Evolutionary conservation across 1,140 invertebrate species (phyloP).

Genomic region (Platorchestia sp.): DNA sequence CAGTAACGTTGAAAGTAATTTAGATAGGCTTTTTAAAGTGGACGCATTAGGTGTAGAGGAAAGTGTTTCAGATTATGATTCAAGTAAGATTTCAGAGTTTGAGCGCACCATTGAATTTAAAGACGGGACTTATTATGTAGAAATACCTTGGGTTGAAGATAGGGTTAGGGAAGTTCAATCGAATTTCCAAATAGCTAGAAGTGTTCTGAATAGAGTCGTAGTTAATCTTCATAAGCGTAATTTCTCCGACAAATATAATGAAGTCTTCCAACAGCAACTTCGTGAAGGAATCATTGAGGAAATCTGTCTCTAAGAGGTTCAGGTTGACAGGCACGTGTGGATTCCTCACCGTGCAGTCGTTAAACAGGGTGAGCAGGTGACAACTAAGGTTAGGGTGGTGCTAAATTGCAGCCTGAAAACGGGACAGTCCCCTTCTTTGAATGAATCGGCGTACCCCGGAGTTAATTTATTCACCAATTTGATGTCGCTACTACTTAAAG

Average conservation of each 20-base stretch:
- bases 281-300: background rate
- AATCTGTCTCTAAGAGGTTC: background rate
- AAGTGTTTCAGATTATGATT: background rate
- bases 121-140: background rate
- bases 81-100: background rate
- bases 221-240: background rate
- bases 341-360: background rate
- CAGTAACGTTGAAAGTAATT: background rate
- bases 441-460: conserved; percentile 52
- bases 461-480: conserved; percentile 53
- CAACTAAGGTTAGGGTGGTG: conserved; percentile 48
- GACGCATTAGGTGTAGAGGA: background rate
- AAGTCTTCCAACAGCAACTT: background rate
- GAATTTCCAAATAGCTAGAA: background rate
- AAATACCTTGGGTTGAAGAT: background rate
- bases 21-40: background rate
- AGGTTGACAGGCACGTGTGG: background rate
- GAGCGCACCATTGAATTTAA: background rate
- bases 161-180: background rate
- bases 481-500: conserved; percentile 23
- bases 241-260: background rate
- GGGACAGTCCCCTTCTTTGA: conserved; percentile 59
- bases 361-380: background rate
- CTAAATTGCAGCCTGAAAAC: conserved; percentile 61
- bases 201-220: background rate